Conservation (phyloP, 2,888 invertebrate genomes). For the Lochmaea crataegi region DNA sequence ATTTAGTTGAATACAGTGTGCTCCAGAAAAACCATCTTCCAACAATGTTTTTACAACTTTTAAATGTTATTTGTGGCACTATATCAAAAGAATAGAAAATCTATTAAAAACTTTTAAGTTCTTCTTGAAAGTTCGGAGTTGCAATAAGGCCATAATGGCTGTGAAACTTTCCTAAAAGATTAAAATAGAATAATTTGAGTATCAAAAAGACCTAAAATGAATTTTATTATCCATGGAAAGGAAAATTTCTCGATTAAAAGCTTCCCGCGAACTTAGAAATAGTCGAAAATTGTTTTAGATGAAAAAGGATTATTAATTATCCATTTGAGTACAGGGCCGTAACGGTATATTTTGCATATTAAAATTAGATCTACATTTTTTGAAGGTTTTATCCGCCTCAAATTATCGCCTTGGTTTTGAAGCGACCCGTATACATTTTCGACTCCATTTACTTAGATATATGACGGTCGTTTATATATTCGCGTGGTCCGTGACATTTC, state of each 20-base stretch:
- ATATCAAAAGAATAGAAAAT: background rate
- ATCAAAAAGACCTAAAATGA: background rate
- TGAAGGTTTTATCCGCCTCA: no score
- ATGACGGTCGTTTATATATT: no score
- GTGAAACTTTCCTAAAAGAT: background rate
- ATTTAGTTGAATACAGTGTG: no score
- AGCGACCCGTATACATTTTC: no score
- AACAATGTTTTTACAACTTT: background rate
- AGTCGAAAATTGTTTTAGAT: background rate
- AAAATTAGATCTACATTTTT: no score
- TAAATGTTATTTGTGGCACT: no score
- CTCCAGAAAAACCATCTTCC: background rate
- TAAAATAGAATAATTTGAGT: conserved; percentile 12
- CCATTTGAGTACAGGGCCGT: no score
- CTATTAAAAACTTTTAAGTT: background rate
- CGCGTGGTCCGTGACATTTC: no score
- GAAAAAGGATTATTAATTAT: background rate
- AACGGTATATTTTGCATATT: no score
- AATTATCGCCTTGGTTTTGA: no score
- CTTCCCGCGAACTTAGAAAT: background rate
- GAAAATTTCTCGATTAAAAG: background rate
- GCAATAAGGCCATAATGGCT: conserved; percentile 7
- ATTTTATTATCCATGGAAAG: background rate
- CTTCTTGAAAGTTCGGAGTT: background rate
- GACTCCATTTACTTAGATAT: no score